Conservation (phyloP, 2,113 vertebrate genomes). For the Hippolais icterina region DNA sequence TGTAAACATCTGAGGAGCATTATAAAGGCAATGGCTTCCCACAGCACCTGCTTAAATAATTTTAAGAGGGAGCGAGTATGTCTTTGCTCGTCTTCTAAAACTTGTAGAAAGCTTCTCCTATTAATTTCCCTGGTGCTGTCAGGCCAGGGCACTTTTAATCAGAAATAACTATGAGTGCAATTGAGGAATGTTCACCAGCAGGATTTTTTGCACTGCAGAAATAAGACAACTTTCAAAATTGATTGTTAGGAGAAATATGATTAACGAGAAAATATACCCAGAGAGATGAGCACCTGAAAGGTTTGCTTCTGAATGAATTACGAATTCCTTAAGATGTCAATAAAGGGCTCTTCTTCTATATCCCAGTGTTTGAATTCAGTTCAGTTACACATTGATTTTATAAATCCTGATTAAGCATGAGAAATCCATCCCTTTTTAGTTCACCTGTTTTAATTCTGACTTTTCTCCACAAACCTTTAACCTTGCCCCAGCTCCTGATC, state of each 20-base stretch:
- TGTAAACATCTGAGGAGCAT: constrained; percentile 76
- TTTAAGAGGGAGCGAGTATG: constrained; percentile 53
- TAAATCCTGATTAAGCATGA: neutral
- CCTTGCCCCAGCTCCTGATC: neutral
- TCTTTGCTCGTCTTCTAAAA: constrained; percentile 41
- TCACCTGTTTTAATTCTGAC: neutral
- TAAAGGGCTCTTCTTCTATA: neutral
- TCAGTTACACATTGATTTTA: neutral
- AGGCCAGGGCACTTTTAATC: constrained; percentile 44
- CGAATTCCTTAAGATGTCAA: neutral
- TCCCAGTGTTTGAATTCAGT: neutral
- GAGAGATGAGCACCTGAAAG: neutral
- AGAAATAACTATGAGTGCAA: constrained; percentile 41
- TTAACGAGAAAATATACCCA: neutral
- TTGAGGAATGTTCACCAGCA: neutral
- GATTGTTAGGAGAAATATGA: neutral
- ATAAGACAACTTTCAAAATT: neutral
- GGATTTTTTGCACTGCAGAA: neutral
- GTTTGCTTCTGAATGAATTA: neutral
- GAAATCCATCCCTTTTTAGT: neutral
- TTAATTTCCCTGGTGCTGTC: constrained; percentile 56
- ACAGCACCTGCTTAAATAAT: constrained; percentile 71
- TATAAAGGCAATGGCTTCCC: constrained; percentile 71
- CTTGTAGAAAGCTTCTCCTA: constrained; percentile 38
- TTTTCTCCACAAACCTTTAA: neutral